Evolutionary conservation across 2,113 vertebrate species (phyloP).

Genomic region (Cyanoderma ruficeps): DNA sequence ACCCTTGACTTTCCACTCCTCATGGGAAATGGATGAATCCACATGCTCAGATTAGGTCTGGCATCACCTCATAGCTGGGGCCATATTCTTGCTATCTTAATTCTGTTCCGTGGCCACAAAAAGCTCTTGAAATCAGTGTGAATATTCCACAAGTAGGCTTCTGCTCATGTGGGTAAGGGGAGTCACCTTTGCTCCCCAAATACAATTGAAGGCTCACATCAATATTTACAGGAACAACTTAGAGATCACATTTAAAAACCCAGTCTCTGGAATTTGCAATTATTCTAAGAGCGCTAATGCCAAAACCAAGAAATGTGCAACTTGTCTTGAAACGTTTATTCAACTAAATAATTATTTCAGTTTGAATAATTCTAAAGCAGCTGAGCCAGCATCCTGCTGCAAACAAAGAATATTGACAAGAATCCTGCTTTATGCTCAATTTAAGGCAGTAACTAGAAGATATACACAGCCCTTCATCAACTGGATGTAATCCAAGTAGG

Average conservation of each 20-base stretch:
- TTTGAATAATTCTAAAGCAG: slow-evolving; percentile 5
- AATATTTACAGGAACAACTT: neutral
- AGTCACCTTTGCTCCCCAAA: neutral
- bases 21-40: neutral
- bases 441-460: neutral
- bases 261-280: neutral
- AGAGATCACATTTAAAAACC: neutral
- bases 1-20: neutral
- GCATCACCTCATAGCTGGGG: neutral
- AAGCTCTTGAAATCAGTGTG: neutral
- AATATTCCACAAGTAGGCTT: neutral
- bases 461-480: neutral
- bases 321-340: neutral
- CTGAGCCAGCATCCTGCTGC: neutral
- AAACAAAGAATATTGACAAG: neutral
- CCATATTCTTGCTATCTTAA: neutral
- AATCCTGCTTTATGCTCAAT: neutral
- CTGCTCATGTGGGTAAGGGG: neutral
- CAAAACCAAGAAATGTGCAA: neutral
- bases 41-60: neutral
- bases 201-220: rapidly evolving
- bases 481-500: neutral
- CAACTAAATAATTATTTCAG: neutral
- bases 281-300: neutral
- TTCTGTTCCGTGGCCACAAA: neutral